Conservation (phyloP, 2,113 vertebrate genomes). For the Mobula hypostoma region DNA sequence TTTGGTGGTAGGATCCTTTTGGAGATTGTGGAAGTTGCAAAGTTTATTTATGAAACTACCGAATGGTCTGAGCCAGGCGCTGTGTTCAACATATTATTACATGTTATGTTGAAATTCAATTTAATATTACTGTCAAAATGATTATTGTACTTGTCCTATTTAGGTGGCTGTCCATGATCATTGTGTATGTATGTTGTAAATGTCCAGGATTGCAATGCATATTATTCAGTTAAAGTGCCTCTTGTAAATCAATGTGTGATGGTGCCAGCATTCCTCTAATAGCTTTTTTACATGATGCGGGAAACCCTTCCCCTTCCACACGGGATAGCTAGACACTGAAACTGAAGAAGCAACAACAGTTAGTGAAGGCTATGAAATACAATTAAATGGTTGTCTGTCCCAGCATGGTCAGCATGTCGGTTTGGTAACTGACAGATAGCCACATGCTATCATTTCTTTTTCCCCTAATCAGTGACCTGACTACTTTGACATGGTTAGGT, state of each 20-base stretch:
- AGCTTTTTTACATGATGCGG: background rate
- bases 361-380: background rate
- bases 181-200: background rate
- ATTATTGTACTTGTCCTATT: background rate
- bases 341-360: background rate
- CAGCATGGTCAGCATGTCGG: background rate
- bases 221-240: background rate
- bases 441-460: background rate
- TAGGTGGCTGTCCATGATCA: background rate
- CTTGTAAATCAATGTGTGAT: background rate
- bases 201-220: background rate
- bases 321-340: background rate
- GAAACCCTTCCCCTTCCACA: background rate
- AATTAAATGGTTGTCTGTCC: conserved; percentile 21
- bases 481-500: background rate
- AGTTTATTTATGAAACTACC: background rate
- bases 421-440: background rate
- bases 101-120: background rate
- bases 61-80: background rate
- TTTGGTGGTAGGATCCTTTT: too few species aligned
- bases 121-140: background rate
- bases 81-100: background rate
- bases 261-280: background rate
- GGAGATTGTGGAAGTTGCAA: too few species aligned
- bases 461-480: background rate